Base-by-base conservation (phyloP, 2,888 invertebrate species). In the Dyspetes luteomarginatus region DNA sequence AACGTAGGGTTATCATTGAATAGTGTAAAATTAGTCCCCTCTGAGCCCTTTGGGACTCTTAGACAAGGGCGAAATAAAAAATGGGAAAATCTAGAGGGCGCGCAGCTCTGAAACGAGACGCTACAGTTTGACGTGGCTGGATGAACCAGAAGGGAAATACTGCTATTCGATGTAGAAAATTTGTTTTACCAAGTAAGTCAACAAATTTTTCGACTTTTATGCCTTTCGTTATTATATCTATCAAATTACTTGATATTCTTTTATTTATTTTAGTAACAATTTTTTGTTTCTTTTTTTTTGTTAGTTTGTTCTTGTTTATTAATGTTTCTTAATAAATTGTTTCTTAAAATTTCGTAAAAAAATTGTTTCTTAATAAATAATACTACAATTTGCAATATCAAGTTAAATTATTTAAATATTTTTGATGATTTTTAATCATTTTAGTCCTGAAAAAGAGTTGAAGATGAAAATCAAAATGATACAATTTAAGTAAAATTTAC, bases 21-120 rank as follows among this genome's bases (percentile, higher is more conserved):
- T 90, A 90, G 89, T 89, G 88, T 90, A 88, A 88, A 87, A 90
- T 90, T 89, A 88, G 86, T 86, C 73, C n/a, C 73, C 17, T 64
- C 55, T 9, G 43, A 68, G 50, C 62, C 30, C 48, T n/a, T 77
- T 58, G 41, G 26, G 43, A 56, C 50, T 52, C 45, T 17, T 15
- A 17, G 36, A 48, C 4, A 26, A 28, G 26, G 52, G 45, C 24
- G 55, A 26, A 19, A 67, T n/a, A 15, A 15, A 36, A 69, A 0
- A 12, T 24, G 22, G 41, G 36, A 50, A 19, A 9, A 48, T 77
- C 36, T 28, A 12, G 28, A 17, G 17, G 12, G 22, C 50, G 55
- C 30, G 15, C 3, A 36, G 24, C 41, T 22, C 24, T 64, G 64
- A 56, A 56, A 79, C 69, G 60, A 72, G 52, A 69, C 43, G 22